Evolutionary conservation across 1,140 invertebrate species (phyloP).

Genomic region (Drosophila teissieri): DNA sequence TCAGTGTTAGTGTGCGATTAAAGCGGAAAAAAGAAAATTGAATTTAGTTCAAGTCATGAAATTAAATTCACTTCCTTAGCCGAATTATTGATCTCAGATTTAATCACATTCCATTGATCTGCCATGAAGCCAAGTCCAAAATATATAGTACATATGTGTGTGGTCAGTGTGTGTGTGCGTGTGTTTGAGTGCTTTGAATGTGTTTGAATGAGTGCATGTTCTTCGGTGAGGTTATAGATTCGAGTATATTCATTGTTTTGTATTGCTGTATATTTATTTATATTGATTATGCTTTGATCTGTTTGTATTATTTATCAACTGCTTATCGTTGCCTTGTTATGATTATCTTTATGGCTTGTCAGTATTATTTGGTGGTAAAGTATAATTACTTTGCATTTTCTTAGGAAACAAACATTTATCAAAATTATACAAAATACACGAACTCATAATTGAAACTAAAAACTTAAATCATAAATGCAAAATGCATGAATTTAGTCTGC

Average conservation of each 20-base stretch:
- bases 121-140: slow-evolving; percentile 28
- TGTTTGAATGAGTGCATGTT: slow-evolving; percentile 51
- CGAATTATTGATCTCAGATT: slow-evolving; percentile 12
- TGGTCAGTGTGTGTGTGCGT: slow-evolving; percentile 29
- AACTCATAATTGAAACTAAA: slow-evolving; percentile 52
- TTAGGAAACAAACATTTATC: slow-evolving; percentile 57
- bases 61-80: slow-evolving; percentile 8
- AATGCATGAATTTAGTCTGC: slow-evolving; percentile 83
- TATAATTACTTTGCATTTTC: slow-evolving; percentile 67
- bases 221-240: slow-evolving; percentile 50
- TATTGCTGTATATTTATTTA: slow-evolving; percentile 65
- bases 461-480: slow-evolving; percentile 57
- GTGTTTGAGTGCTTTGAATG: slow-evolving; percentile 29
- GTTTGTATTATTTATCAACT: slow-evolving; percentile 68
- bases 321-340: slow-evolving; percentile 66
- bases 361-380: slow-evolving; percentile 76
- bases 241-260: slow-evolving; percentile 56
- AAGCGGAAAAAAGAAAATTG: slow-evolving; percentile 13
- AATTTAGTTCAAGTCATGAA: slow-evolving; percentile 13
- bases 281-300: slow-evolving; percentile 69
- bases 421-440: slow-evolving; percentile 62
- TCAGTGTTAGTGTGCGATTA: slow-evolving; percentile 33
- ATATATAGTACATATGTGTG: slow-evolving; percentile 27
- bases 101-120: slow-evolving; percentile 17
- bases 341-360: slow-evolving; percentile 68